These are phyloP conservation scores for Protomyctophum bolini DNA, from an alignment of 2,113 vertebrate species.

Conservation along the genomic window DNA sequence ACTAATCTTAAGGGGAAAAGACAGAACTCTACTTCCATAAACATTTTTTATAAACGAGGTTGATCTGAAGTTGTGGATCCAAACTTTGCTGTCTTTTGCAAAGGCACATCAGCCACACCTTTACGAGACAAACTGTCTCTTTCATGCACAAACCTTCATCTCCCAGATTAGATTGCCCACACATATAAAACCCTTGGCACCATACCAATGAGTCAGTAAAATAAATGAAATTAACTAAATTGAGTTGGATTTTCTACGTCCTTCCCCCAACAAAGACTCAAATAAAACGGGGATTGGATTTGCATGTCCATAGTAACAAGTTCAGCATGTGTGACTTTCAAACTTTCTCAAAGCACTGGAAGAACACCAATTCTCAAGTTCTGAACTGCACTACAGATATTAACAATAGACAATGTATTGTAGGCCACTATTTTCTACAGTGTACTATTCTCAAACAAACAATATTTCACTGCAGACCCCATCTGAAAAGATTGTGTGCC, in stretches of 20 bases:
- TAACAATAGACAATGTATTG: no score
- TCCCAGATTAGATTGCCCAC: constrained; percentile 60
- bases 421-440: no score
- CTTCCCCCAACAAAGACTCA: constrained; percentile 52
- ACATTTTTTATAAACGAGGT: constrained; percentile 36
- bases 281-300: constrained; percentile 57
- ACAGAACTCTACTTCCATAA: constrained; percentile 29
- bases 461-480: no score
- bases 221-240: constrained; percentile 65
- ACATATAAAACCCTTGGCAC: constrained; percentile 57
- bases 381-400: no score
- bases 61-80: constrained; percentile 45
- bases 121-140: constrained; percentile 54
- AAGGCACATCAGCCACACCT: constrained; percentile 39
- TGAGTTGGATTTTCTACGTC: constrained; percentile 49
- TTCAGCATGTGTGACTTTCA: constrained; percentile 38
- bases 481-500: no score
- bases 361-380: not conserved
- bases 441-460: no score
- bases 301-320: constrained; percentile 46
- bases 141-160: constrained; percentile 44
- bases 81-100: constrained; percentile 56
- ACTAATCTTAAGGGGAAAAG: not conserved
- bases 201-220: constrained; percentile 59
- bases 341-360: constrained; percentile 11